Conservation (phyloP, 2,888 invertebrate genomes). For the Mesorhabditis sp. region DNA sequence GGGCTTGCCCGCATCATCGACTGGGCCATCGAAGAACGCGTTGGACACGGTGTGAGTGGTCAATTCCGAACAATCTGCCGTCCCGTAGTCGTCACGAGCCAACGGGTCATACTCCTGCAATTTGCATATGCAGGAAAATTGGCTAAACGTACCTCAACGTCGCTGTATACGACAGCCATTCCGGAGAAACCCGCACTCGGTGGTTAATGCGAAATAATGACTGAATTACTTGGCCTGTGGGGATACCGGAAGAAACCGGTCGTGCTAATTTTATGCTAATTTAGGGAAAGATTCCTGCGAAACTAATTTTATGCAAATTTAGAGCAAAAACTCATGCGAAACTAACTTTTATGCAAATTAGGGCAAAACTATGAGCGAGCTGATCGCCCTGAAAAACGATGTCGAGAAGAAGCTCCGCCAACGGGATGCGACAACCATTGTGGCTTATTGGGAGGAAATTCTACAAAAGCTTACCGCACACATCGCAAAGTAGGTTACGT, state of each 20-base stretch:
- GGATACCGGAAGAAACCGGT: too few relatives aligned
- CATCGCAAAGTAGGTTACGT: slow-evolving; percentile 24
- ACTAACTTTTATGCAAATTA: slow-evolving; percentile 17
- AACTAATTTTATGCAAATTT: too few relatives aligned
- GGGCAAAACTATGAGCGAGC: slow-evolving; percentile 82
- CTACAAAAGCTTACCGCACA: slow-evolving; percentile 76
- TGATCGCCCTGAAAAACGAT: slow-evolving; percentile 75
- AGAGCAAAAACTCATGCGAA: not conserved
- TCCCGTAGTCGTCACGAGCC: not conserved
- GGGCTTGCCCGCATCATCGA: not conserved
- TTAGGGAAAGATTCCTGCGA: too few relatives aligned
- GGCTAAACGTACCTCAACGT: too few relatives aligned
- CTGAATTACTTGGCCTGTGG: too few relatives aligned
- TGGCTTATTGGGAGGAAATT: slow-evolving; percentile 93
- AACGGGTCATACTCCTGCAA: not conserved
- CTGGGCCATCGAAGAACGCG: not conserved
- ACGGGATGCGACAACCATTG: slow-evolving; percentile 88
- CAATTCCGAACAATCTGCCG: not conserved
- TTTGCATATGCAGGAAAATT: too few relatives aligned
- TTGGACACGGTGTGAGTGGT: not conserved
- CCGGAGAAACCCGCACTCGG: too few relatives aligned
- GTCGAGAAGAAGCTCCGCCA: slow-evolving; percentile 79
- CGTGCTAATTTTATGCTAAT: too few relatives aligned
- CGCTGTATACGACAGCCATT: too few relatives aligned
- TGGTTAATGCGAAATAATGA: too few relatives aligned